Base-by-base conservation (phyloP, 2,888 invertebrate species). In the Drosophila koepferae region DNA sequence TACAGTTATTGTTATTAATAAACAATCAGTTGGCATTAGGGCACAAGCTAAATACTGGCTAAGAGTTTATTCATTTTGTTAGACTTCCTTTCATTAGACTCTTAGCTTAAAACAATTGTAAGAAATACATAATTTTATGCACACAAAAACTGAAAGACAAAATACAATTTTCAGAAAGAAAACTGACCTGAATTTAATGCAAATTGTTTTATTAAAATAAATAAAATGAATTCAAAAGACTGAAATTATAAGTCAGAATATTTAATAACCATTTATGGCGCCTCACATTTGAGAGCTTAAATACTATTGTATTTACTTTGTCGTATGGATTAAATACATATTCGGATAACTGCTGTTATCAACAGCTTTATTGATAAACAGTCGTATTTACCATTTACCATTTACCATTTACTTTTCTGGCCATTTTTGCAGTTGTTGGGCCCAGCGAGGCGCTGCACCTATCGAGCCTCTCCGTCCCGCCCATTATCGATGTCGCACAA, bases 401-500 rank as follows among this genome's bases (percentile, higher is more conserved):
- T 72, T 71, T 69, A 73, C 60, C 59, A 64, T 89, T 38, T 40
- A 23, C 23, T 18, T 40, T 40, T 74, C 70, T 68, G 72, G 53
- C 58, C 65, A 7, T 36, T 89, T 55, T 55, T 89, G 46, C 91
- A 91, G 92, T 90, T 72, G 74, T 87, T 64, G 85, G 90, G 71
- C 86, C 90, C 49, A 77, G 63, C 48, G 77, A 91, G 74, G 92
- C 92, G 68, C 80, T 93, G 70, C 90, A 90, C 81, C 90, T 93
- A 46, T 91, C 93, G 59, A 92, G 89, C 82, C 92, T 93, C 68
- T 92, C 92, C 86, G 93, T 93, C 74, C 93, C 93, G 77, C 90
- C 91, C 81, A 92, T 93, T 77, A 93, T 93, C 79, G 93, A 93
- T 91, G 92, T 91, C 72, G 86, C 92, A 74, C 92, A 93, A 79